Evolutionary conservation across 2,113 vertebrate species (phyloP), one percentile per base, ranked within the genome.

Genomic region (Campylomormyrus tamandua): DNA sequence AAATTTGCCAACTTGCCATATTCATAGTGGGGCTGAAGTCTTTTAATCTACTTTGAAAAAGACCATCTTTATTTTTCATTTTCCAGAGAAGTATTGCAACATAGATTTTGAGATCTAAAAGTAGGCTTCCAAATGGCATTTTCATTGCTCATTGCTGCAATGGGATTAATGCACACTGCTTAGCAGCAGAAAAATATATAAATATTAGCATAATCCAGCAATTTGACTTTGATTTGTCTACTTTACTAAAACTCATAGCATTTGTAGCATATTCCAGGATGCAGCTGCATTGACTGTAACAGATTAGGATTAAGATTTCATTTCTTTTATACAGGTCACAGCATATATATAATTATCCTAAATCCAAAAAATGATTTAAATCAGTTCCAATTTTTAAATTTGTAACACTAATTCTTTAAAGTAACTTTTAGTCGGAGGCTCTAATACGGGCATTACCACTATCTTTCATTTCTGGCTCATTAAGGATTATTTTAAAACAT

Each of bases 221-320:
- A 91, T 93, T 92, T 89, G 88, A 89, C 89, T 83, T 31, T 31
- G 88, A 21, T 84, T 84, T 85, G 31, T 94, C 84, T 74, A 15
- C 0, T 93, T 89, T 90, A 88, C 90, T 91, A 90, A 92, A 94
- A 95, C 52, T 92, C 90, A 92, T 90, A 93, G 95, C 93, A 93
- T 94, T 92, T 91, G 92, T 91, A 50, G 42, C 93, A 48, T 92
- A 92, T 93, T 94, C 91, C 90, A 91, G 93, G 46, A 93, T 95
- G 95, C 95, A 97, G 96, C 96, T 97, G 93, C 95, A 93, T 49
- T 93, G 93, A 93, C 97, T 95, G 93, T 93, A 96, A 31, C 80
- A 83, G 94, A 94, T 94, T 94, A 90, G 93, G 94, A 97, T 97
- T 97, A 97, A 93, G 92, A 96, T 95, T 96, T 93, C 92, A 96